Conservation (phyloP, 2,113 vertebrate genomes). For the Tringa solitaria region DNA sequence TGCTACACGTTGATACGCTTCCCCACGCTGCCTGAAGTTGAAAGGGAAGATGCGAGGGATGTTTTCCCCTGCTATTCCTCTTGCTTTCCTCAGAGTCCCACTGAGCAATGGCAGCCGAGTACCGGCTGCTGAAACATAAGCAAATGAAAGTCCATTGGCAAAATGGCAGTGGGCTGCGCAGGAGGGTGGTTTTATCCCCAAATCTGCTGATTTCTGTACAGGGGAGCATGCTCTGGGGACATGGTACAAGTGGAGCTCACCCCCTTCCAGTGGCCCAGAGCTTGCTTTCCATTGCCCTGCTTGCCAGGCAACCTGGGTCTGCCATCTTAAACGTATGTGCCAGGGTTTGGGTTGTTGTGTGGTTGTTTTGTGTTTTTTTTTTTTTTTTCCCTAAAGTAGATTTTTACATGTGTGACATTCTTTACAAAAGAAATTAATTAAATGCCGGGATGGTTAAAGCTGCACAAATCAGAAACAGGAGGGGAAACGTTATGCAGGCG, state of each 20-base stretch:
- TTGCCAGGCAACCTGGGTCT: not conserved
- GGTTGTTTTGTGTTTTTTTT: too few relatives aligned
- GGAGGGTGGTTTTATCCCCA: not conserved
- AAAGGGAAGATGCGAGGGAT: slow-evolving; percentile 59
- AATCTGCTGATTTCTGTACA: not conserved
- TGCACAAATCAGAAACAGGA: slow-evolving; percentile 68
- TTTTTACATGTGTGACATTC: slow-evolving; percentile 59
- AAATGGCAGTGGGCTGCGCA: slow-evolving; percentile 33
- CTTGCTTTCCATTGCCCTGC: not conserved
- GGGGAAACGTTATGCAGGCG: slow-evolving; percentile 29
- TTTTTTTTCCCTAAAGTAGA: not conserved
- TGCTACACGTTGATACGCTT: slow-evolving; percentile 59
- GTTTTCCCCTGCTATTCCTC: slow-evolving; percentile 63
- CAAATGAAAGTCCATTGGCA: slow-evolving; percentile 49
- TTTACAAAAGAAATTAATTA: slow-evolving; percentile 66
- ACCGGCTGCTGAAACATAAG: slow-evolving; percentile 1
- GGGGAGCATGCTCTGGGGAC: not conserved
- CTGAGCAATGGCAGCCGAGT: not conserved
- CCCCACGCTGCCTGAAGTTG: slow-evolving; percentile 60
- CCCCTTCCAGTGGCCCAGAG: not conserved
- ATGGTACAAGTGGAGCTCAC: not conserved
- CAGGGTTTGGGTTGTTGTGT: not conserved
- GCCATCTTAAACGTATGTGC: not conserved
- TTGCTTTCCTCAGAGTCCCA: slow-evolving; percentile 54
- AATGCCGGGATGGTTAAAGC: slow-evolving; percentile 46